Evolutionary conservation across 2,888 invertebrate genomes (phyloP).

Genomic region (Acleris literana): DNA sequence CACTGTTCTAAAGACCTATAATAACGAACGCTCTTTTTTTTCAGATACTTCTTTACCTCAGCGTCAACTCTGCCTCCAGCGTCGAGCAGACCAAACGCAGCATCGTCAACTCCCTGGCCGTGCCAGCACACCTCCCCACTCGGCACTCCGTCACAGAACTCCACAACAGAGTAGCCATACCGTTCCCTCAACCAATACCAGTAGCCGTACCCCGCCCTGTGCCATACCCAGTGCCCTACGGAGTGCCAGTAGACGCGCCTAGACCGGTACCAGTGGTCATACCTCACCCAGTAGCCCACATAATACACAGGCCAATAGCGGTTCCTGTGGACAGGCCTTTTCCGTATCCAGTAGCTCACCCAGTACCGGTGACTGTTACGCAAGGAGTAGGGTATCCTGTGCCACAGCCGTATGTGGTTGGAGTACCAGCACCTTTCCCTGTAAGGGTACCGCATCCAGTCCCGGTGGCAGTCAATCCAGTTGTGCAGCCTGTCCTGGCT

Average conservation of each 20-base stretch:
- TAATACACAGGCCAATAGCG: constrained; percentile 70
- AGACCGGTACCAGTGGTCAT: constrained; percentile 63
- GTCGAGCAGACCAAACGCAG: constrained; percentile 43
- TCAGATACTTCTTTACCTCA: constrained; percentile 55
- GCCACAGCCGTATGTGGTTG: constrained; percentile 78
- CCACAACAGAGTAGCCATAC: constrained; percentile 77
- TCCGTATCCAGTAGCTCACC: constrained; percentile 81
- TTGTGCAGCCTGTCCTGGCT: constrained; percentile 15
- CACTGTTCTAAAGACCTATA: too few relatives aligned
- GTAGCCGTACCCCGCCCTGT: constrained; percentile 76
- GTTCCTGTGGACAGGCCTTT: constrained; percentile 81
- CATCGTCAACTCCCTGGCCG: constrained; percentile 26
- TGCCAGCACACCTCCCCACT: constrained; percentile 53
- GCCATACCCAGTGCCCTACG: constrained; percentile 75
- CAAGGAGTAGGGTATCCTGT: constrained; percentile 81
- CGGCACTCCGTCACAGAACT: constrained; percentile 72
- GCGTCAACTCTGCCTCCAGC: constrained; percentile 40
- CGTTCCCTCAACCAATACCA: constrained; percentile 80
- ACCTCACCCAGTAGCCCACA: constrained; percentile 73
- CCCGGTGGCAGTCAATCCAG: constrained; percentile 53
- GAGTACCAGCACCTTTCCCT: constrained; percentile 68
- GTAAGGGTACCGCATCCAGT: constrained; percentile 65
- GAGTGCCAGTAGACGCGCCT: constrained; percentile 71
- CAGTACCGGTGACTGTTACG: constrained; percentile 77
- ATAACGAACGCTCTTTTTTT: constrained; percentile 2